Evolutionary conservation across 2,113 vertebrate genomes (phyloP).

Genomic region (Crotalus helleri): DNA sequence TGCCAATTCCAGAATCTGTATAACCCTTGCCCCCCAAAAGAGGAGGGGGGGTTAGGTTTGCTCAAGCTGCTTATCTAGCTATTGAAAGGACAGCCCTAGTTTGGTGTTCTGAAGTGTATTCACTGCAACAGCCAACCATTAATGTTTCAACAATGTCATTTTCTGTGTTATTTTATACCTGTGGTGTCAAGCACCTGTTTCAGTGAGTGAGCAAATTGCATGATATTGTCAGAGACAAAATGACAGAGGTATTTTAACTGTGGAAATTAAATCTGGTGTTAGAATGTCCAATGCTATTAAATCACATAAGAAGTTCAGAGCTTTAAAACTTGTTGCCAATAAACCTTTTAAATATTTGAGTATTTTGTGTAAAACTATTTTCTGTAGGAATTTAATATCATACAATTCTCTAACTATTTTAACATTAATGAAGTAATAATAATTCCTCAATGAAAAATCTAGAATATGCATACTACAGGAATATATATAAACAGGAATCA

Average conservation of each 20-base stretch:
- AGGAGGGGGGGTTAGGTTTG: conserved; percentile 24
- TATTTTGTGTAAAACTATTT: background rate
- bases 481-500: background rate
- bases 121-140: conserved; percentile 22
- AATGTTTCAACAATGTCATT: conserved; percentile 50
- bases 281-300: background rate
- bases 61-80: conserved; percentile 57
- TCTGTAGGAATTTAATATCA: background rate
- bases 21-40: conserved; percentile 36
- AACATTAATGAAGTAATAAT: background rate
- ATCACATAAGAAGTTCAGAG: background rate
- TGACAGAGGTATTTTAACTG: conserved; percentile 24
- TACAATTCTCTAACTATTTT: background rate
- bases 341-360: background rate
- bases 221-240: conserved; percentile 39
- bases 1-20: conserved; percentile 36
- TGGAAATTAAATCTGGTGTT: conserved; percentile 27
- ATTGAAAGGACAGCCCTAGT: conserved; percentile 45
- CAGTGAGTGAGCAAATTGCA: conserved; percentile 40
- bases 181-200: conserved; percentile 38
- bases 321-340: background rate
- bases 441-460: background rate
- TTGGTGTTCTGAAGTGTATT: conserved; percentile 36
- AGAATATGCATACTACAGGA: background rate
- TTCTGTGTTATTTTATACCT: conserved; percentile 45